Evolutionary conservation across 2,888 invertebrate genomes (phyloP), one percentile per base, ranked within the genome.

Genomic region (Dasypogon diadema): DNA sequence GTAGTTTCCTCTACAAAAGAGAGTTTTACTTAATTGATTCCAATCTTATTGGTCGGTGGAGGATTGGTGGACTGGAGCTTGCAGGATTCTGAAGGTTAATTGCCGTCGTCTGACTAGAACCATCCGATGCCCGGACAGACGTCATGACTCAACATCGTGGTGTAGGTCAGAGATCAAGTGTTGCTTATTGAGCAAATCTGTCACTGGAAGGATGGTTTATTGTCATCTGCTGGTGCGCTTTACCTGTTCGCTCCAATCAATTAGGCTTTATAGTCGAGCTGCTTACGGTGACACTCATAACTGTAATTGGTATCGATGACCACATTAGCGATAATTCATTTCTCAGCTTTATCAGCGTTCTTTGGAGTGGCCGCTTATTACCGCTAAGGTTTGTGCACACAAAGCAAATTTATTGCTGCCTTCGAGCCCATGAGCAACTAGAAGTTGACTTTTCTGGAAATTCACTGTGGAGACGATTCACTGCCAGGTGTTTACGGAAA

Each of bases 21-120:
- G 42, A 48, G 34, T 74, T 63, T 74, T 74, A 10, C 51, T 74
- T 74, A 74, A 74, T 74, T 74, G 74, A 74, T 74, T 74, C 63
- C 51, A 63, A 74, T 74, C 74, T 63, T 63, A 74, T 74, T 73
- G 73, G 73, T 26, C 18, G 26, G 24, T 24, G 16, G 46, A 46
- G 46, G 56, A 34, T 42, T 22, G 34, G 56, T 24, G 14, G 18
- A 30, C n/a, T 56, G 54, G 8, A 21, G 18, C 18, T n/a, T n/a
- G 54, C 6, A 21, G 12, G 14, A 54, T 73, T 21, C 21, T 34
- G 60, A 74, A 74, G 74, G 60, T 74, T 74, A 60, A 74, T 58
- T 74, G 73, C 46, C 26, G 58, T 12, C 54, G 70, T 65, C 65
- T 65, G 46, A 22, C 14, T 8, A 63, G 18, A 34, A 14, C 6